Percentiles rank a stretch among this genome's conserved stretches.
Evolutionary conservation across 2,113 vertebrate genomes (phyloP).

Genomic region (Cyanocitta stelleri): DNA sequence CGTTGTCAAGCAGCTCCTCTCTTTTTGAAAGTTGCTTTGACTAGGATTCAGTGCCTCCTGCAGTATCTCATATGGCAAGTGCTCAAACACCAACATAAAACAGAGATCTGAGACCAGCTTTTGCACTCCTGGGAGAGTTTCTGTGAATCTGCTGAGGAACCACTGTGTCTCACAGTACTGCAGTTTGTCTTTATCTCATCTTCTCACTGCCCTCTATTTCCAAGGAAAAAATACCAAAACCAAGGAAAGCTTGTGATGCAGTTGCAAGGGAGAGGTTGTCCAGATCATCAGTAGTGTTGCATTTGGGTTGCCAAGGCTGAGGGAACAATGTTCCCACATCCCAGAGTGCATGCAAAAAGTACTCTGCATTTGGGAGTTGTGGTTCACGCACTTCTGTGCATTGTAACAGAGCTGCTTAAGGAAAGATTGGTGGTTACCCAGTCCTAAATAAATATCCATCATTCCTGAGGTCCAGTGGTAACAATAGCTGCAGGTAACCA

Average conservation of each 20-base stretch:
- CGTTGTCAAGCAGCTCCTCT: neutral
- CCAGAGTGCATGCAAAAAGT: neutral
- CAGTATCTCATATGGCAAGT: neutral
- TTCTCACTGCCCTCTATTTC: neutral
- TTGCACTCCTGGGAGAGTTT: neutral
- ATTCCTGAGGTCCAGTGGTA: neutral
- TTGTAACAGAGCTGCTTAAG: neutral
- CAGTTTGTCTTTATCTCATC: neutral
- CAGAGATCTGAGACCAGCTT: neutral
- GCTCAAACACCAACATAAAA: neutral
- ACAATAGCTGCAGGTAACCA: neutral
- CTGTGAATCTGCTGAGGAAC: neutral
- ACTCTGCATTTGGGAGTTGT: neutral
- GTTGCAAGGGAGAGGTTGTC: neutral
- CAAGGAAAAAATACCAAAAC: neutral
- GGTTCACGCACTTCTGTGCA: accelerated
- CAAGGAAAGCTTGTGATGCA: neutral
- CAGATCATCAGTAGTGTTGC: neutral
- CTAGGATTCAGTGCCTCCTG: neutral
- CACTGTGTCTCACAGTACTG: neutral
- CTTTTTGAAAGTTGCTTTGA: neutral
- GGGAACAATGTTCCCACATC: accelerated
- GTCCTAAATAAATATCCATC: neutral
- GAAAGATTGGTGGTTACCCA: neutral
- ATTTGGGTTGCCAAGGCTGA: neutral